Evolutionary conservation across 1,140 invertebrate species (phyloP).

Genomic region (Ips nitidus): DNA sequence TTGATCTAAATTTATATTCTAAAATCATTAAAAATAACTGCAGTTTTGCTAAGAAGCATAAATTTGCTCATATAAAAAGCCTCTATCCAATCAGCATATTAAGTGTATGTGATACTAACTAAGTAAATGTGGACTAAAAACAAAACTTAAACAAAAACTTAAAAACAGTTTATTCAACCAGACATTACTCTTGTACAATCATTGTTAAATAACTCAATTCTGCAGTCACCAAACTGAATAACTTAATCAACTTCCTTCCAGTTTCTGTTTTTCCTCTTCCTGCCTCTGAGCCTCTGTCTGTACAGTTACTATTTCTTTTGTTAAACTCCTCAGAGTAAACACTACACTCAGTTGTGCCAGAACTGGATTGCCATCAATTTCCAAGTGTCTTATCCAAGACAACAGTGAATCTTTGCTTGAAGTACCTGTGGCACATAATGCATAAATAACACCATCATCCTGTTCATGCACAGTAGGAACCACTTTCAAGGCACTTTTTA

Average conservation of each 20-base stretch:
- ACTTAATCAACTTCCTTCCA: conserved; percentile 3
- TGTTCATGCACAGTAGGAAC: conserved; percentile 84
- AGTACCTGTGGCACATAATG: conserved; percentile 70
- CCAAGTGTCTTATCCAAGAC: conserved; percentile 88
- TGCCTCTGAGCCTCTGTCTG: background rate
- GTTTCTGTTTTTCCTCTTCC: conserved; percentile 7
- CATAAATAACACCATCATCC: conserved; percentile 87
- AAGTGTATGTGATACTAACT: too few species aligned
- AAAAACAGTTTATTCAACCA: conserved; percentile 17
- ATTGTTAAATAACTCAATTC: background rate
- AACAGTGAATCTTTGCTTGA: conserved; percentile 86
- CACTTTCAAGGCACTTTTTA: conserved; percentile 51
- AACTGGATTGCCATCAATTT: conserved; percentile 72
- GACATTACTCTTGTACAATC: background rate
- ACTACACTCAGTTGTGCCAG: conserved; percentile 76
- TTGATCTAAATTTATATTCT: too few species aligned
- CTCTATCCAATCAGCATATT: too few species aligned
- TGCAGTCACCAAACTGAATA: conserved; percentile 6
- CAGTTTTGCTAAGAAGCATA: too few species aligned
- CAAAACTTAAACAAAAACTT: too few species aligned
- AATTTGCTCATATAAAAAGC: too few species aligned
- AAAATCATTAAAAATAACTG: too few species aligned
- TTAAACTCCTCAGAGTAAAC: conserved; percentile 62
- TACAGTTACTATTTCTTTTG: conserved; percentile 39
- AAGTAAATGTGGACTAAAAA: too few species aligned